phyloP scores from a whole-genome alignment of 2,888 invertebrate species.

The Branchellion lobata region DNA sequence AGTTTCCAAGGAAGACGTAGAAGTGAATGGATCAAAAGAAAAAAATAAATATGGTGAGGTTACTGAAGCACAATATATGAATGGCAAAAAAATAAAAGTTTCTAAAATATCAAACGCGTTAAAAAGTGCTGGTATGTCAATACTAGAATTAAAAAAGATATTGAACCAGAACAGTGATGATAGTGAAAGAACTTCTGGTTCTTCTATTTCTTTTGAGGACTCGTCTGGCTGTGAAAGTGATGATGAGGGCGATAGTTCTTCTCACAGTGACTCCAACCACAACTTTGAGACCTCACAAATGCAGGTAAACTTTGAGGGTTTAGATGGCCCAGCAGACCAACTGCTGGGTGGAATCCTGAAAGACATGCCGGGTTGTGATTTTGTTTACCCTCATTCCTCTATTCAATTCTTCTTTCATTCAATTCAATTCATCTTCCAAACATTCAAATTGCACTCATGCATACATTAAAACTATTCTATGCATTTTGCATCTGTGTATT shows the following conservation, averaged over 20 bases:
- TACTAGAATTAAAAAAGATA: not conserved
- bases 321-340: not conserved
- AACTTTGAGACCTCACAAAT: not conserved
- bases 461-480: no score
- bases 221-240: no score
- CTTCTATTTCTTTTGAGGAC: no score
- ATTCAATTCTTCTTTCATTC: no score
- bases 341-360: not conserved
- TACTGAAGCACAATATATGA: no score
- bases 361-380: not conserved
- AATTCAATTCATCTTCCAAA: no score
- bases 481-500: no score
- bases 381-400: not conserved
- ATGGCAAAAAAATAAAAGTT: not conserved
- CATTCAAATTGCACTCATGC: no score
- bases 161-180: not conserved
- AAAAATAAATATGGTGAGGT: no score
- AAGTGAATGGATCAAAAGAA: not conserved
- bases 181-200: no score
- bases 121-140: conserved; percentile 4
- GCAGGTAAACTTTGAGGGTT: not conserved
- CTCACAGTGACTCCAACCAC: not conserved
- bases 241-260: not conserved
- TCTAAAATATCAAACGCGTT: not conserved
- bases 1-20: not conserved